Base-by-base conservation (phyloP, 2,888 invertebrate genomes). In the Epistrophe grossulariae region DNA sequence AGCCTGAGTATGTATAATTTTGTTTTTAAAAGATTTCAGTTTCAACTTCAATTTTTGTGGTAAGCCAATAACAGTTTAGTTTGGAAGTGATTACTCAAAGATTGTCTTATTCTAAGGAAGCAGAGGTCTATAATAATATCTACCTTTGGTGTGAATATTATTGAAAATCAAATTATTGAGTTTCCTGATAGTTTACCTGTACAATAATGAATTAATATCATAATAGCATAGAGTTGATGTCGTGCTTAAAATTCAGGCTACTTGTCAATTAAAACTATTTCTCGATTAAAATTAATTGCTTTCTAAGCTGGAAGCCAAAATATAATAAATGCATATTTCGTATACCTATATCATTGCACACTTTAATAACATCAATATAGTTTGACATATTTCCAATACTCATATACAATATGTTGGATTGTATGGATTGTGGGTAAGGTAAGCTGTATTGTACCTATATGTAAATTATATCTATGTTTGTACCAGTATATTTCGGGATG, bases 201-300 rank as follows among this genome's bases (percentile, higher is more conserved):
- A 31, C 31, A 31, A 7, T 8, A 19, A 50, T 50, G 1, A 45
- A 1, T n/a, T 45, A n/a, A 45, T 45, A 8, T 45, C n/a, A 17
- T 48, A 17, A 17, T 52, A 7, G 24, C 24, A 24, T 11, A n/a
- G n/a, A n/a, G n/a, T n/a, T n/a, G n/a, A 52, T 24, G 24, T 6
- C 3, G 4, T 31, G 31, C 6, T 17, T 59, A 11, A 17, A 17
- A 57, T 57, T n/a, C 5, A 57, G 38, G 8, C 6, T 11, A 17
- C 6, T 17, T 35, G 35, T 38, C 59, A 59, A 10, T 55, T 31
- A 4, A 28, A 52, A 52, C 52, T 2, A 31, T 35, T 17, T 59
- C 59, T 38, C 17, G n/a, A 59, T 59, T 59, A 13, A 59, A 35
- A 59, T 59, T 59, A 59, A 59, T 59, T 59, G 59, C 17, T 17